phyloP scores from a whole-genome alignment of 2,888 invertebrate species.

The Harpalus rubripes region DNA sequence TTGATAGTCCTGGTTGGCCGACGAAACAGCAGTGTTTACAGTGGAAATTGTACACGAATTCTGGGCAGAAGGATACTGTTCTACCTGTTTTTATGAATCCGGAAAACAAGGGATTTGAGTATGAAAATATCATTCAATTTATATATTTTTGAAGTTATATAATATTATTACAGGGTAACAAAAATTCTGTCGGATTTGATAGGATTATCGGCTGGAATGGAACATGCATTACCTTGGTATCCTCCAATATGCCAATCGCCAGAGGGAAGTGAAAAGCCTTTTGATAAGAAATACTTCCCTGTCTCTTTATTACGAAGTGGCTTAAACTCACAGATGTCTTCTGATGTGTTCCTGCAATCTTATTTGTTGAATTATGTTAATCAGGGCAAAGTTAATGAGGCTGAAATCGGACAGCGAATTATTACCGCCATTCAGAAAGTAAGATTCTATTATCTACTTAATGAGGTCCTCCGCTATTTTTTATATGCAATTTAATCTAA shows the following conservation, averaged over 20 bases:
- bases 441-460: constrained; percentile 66
- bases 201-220: constrained; percentile 80
- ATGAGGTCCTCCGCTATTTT: neutral
- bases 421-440: constrained; percentile 85
- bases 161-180: constrained; percentile 76
- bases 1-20: constrained; percentile 81
- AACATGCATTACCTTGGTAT: constrained; percentile 88
- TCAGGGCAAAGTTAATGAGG: constrained; percentile 78
- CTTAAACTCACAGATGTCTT: constrained; percentile 70
- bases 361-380: constrained; percentile 75
- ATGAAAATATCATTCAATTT: constrained; percentile 72
- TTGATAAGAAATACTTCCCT: constrained; percentile 75
- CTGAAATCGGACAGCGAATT: constrained; percentile 89
- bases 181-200: constrained; percentile 82
- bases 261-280: constrained; percentile 71
- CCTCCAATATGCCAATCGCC: constrained; percentile 83
- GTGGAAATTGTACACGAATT: constrained; percentile 75
- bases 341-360: constrained; percentile 71
- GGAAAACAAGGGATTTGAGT: constrained; percentile 89
- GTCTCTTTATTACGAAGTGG: constrained; percentile 72
- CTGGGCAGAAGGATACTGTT: constrained; percentile 78
- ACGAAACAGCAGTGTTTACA: constrained; percentile 78
- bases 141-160: constrained; percentile 10
- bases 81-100: constrained; percentile 86
- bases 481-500: neutral